These are phyloP conservation scores for Plestiodon gilberti DNA, from an alignment of 2,113 vertebrate genomes.

Conservation along the genomic window DNA sequence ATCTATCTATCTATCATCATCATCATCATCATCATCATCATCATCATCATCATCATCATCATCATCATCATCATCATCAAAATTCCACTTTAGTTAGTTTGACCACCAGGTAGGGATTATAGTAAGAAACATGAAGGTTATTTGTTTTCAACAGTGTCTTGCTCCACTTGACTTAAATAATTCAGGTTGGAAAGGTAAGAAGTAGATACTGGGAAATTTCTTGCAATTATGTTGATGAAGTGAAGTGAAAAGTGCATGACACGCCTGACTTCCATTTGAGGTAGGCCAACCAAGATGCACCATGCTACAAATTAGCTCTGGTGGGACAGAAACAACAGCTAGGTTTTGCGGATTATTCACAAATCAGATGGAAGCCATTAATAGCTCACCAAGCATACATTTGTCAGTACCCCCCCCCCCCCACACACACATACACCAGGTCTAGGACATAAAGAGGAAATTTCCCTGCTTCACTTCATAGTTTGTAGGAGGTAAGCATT, in stretches of 20 bases:
- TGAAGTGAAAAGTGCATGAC: conserved; percentile 18
- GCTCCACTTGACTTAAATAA: conserved; percentile 37
- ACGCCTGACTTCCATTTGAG: neutral
- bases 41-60: no score
- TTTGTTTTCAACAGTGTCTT: conserved; percentile 42
- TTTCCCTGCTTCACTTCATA: neutral
- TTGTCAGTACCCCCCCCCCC: neutral
- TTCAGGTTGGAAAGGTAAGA: conserved; percentile 18
- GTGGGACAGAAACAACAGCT: conserved; percentile 1
- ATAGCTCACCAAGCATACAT: neutral
- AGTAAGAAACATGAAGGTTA: neutral
- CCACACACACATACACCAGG: no score
- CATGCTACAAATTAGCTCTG: neutral
- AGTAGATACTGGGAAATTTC: neutral
- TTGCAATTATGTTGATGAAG: neutral
- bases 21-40: no score
- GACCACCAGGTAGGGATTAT: neutral
- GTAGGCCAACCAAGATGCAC: neutral
- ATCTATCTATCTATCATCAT: no score
- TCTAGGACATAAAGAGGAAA: neutral
- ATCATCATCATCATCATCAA: no score
- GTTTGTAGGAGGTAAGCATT: neutral
- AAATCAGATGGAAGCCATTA: neutral
- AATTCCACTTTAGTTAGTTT: neutral
- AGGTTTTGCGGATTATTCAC: neutral